A percentile compares a stretch with the other conserved stretches of the same genome.
phyloP scores from a whole-genome alignment of 2,888 invertebrate genomes.

The Toxonevra muliebris region DNA sequence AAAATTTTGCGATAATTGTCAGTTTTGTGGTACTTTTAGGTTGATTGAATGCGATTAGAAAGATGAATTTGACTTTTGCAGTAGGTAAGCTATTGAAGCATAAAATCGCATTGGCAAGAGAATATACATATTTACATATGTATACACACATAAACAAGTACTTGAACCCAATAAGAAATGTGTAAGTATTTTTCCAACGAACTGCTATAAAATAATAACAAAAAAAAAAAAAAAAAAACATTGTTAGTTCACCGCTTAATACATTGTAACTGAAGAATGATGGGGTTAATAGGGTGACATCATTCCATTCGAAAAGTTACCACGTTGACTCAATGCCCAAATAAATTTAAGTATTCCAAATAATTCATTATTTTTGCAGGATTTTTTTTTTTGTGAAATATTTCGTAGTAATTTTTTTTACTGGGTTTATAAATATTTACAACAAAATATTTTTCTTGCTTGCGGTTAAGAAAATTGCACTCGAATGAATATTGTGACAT shows the following conservation, averaged over 20 bases:
- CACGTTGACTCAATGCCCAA: not conserved
- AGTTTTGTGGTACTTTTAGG: slow-evolving; percentile 19
- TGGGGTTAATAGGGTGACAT: too few species aligned
- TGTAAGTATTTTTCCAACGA: too few species aligned
- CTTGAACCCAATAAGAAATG: not conserved
- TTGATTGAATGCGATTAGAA: slow-evolving; percentile 18
- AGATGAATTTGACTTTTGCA: slow-evolving; percentile 5
- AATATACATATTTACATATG: not conserved
- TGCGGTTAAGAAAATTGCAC: not conserved
- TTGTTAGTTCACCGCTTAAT: too few species aligned
- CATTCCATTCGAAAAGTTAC: too few species aligned
- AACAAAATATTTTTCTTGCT: too few species aligned
- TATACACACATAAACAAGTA: not conserved
- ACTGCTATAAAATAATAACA: not conserved
- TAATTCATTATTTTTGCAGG: too few species aligned
- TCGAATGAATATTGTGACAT: not conserved
- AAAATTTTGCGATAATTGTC: slow-evolving; percentile 29
- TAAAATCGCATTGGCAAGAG: slow-evolving; percentile 22
- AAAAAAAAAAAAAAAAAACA: too few species aligned
- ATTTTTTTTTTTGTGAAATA: too few species aligned
- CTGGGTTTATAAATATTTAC: not conserved
- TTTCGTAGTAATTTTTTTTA: not conserved
- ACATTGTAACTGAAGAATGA: too few species aligned
- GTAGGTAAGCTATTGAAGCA: slow-evolving; percentile 8
- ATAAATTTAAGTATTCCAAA: too few species aligned